A percentile compares a stretch with the other conserved stretches of the same genome.
phyloP scores from a whole-genome alignment of 1,140 invertebrate species.

The Drosophila micromelanica region DNA sequence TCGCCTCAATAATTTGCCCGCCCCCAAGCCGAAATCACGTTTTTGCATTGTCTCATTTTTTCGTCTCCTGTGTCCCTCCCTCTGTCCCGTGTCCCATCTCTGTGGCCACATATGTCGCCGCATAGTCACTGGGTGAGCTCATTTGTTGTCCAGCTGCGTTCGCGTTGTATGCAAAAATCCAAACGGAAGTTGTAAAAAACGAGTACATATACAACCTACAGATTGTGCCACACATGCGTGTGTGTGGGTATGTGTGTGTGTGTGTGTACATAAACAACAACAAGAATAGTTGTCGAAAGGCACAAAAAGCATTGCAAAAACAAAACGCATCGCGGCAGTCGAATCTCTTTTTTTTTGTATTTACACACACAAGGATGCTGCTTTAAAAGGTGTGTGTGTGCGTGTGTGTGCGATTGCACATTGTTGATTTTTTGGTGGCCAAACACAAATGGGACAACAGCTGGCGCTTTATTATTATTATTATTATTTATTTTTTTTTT shows the following conservation, averaged over 20 bases:
- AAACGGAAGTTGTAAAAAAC: conserved; percentile 75
- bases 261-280: conserved; percentile 30
- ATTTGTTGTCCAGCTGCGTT: conserved; percentile 62
- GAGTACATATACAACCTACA: conserved; percentile 53
- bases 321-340: conserved; percentile 47
- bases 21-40: background rate
- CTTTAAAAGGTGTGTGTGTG: conserved; percentile 32
- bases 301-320: conserved; percentile 39
- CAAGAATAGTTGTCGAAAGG: conserved; percentile 47
- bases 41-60: conserved; percentile 8
- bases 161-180: conserved; percentile 52
- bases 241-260: conserved; percentile 2
- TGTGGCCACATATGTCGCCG: conserved; percentile 78
- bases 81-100: conserved; percentile 41
- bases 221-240: conserved; percentile 27
- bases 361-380: conserved; percentile 37
- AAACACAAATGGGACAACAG: conserved; percentile 72
- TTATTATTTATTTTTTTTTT: conserved; percentile 29
- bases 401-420: conserved; percentile 36
- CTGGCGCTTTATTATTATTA: conserved; percentile 67
- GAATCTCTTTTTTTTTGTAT: conserved; percentile 65
- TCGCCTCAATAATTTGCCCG: background rate
- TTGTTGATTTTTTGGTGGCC: conserved; percentile 78
- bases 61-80: too few relatives aligned
- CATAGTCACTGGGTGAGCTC: conserved; percentile 68